Percentiles rank a stretch among this genome's conserved stretches.
Conservation (phyloP, 1,140 invertebrate genomes). For the Rhysida immarginata region DNA sequence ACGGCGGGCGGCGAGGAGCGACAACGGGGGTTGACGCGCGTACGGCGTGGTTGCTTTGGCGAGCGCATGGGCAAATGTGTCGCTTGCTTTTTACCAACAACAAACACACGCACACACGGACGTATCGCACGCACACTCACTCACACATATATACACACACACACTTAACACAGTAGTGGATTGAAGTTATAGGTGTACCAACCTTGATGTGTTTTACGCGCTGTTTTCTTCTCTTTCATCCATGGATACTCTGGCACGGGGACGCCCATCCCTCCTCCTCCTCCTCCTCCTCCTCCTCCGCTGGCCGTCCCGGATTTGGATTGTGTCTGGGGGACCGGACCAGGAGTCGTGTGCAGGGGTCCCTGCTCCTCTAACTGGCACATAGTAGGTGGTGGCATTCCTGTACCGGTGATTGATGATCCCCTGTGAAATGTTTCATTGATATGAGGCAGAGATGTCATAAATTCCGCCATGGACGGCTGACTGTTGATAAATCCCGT, state of each 20-base stretch:
- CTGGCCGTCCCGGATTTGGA: too few relatives aligned
- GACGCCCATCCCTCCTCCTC: slow-evolving; percentile 33
- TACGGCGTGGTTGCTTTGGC: too few relatives aligned
- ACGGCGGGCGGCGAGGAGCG: not conserved
- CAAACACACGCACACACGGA: not conserved
- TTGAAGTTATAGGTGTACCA: slow-evolving; percentile 24
- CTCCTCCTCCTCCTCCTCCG: slow-evolving; percentile 32
- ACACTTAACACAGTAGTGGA: not conserved
- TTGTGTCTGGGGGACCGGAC: slow-evolving; percentile 23
- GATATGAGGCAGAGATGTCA: slow-evolving; percentile 41
- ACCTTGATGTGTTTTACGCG: slow-evolving; percentile 83
- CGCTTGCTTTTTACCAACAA: not conserved
- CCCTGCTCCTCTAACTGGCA: slow-evolving; percentile 6
- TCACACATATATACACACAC: not conserved
- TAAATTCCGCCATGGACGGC: slow-evolving; percentile 84
- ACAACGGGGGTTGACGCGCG: not conserved
- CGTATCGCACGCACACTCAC: too few relatives aligned
- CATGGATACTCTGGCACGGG: slow-evolving; percentile 85
- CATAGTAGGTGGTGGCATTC: slow-evolving; percentile 17
- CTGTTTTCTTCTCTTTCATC: slow-evolving; percentile 96
- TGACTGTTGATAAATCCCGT: slow-evolving; percentile 83
- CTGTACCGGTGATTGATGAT: slow-evolving; percentile 22
- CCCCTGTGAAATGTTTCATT: slow-evolving; percentile 21
- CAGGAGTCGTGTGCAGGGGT: slow-evolving; percentile 36
- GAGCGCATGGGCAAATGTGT: not conserved